These are phyloP conservation scores for Scaptomyza cyrtandrae DNA, from an alignment of 2,888 invertebrate genomes.

Conservation along the genomic window DNA sequence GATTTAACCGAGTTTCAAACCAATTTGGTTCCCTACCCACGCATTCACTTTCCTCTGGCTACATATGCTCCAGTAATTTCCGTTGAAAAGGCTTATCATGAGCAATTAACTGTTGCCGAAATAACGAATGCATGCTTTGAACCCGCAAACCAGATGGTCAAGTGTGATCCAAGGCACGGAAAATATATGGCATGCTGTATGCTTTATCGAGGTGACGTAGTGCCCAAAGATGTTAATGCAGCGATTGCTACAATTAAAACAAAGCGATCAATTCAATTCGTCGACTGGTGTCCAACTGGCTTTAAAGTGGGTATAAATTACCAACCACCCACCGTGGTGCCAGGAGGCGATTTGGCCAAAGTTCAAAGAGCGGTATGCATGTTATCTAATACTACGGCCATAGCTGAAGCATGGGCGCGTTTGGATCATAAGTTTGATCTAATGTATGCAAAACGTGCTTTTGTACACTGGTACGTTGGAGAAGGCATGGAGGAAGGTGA, in stretches of 20 bases:
- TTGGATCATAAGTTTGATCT: conserved; percentile 97
- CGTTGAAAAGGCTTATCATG: conserved; percentile 96
- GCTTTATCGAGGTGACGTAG: conserved; percentile 96
- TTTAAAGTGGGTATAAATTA: conserved; percentile 95
- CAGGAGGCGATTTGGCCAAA: conserved; percentile 96
- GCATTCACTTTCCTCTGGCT: conserved; percentile 97
- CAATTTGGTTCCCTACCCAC: conserved; percentile 96
- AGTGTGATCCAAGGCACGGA: conserved; percentile 95
- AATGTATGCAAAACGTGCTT: conserved; percentile 98
- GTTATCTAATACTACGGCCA: conserved; percentile 98
- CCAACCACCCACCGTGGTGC: conserved; percentile 95
- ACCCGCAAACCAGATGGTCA: conserved; percentile 97
- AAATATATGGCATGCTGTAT: conserved; percentile 98
- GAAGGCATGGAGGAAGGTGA: conserved; percentile 96
- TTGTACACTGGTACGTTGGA: conserved; percentile 96
- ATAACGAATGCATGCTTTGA: conserved; percentile 98
- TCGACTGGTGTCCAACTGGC: conserved; percentile 94
- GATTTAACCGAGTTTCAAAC: conserved; percentile 98
- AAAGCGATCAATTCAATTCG: conserved; percentile 95
- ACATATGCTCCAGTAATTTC: conserved; percentile 97
- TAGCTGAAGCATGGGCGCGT: conserved; percentile 98
- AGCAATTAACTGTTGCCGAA: conserved; percentile 94
- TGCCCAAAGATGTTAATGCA: conserved; percentile 96
- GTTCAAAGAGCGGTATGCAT: conserved; percentile 98
- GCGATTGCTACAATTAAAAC: conserved; percentile 97